phyloP scores from a whole-genome alignment of 2,888 invertebrate genomes.

The Xanthorhoe designata region DNA sequence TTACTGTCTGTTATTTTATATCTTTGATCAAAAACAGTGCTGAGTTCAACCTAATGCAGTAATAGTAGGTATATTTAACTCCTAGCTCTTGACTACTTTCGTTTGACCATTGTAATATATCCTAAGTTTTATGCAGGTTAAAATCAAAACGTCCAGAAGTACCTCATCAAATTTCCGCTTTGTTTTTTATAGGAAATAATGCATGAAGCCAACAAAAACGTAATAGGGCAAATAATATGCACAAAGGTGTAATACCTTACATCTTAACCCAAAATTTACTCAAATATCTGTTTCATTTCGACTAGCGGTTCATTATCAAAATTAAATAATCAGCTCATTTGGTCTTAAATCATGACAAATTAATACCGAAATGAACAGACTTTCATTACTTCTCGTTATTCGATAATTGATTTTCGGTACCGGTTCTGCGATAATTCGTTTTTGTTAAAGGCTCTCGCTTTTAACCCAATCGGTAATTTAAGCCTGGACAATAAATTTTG shows the following conservation, averaged over 20 bases:
- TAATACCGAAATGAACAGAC: constrained; percentile 25
- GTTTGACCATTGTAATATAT: too few species aligned
- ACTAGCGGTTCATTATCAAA: constrained; percentile 8
- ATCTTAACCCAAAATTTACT: too few species aligned
- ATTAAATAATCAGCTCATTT: constrained; percentile 22
- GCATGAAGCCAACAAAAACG: not conserved
- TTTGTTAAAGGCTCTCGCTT: constrained; percentile 31
- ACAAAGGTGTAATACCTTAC: not conserved
- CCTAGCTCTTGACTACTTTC: too few species aligned
- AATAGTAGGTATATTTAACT: too few species aligned
- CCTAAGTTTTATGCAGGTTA: too few species aligned
- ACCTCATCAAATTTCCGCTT: too few species aligned
- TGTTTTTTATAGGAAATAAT: too few species aligned
- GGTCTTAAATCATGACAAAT: constrained; percentile 19
- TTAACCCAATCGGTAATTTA: constrained; percentile 23
- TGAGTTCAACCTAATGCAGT: too few species aligned
- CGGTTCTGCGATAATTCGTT: constrained; percentile 36
- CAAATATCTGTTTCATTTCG: constrained; percentile 1
- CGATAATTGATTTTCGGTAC: constrained; percentile 40
- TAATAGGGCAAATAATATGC: not conserved
- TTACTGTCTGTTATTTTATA: not conserved
- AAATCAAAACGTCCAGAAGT: too few species aligned
- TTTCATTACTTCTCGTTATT: constrained; percentile 41
- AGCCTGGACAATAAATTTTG: constrained; percentile 9
- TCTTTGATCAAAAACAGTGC: not conserved